phyloP scores from a whole-genome alignment of 64 coral and sea anemone species.

The Actinia equina region DNA sequence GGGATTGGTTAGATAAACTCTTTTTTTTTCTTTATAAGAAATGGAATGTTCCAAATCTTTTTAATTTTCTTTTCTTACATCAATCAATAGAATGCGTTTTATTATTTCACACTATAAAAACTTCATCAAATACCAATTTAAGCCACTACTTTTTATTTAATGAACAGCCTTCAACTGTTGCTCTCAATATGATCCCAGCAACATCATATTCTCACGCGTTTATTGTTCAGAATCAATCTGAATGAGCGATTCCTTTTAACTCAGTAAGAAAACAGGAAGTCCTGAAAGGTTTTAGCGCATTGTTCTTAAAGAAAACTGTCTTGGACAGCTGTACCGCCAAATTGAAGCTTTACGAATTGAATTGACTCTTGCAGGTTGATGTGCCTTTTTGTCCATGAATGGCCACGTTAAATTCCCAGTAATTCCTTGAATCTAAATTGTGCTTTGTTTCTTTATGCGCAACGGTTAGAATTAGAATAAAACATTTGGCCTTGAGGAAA shows the following conservation, averaged over 20 bases:
- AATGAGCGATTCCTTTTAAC: constrained; percentile 10
- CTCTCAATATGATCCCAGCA: background rate
- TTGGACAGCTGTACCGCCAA: background rate
- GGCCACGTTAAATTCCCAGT: background rate
- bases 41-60: no score
- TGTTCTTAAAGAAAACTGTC: background rate
- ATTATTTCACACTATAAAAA: no score
- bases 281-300: background rate
- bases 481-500: background rate
- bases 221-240: background rate
- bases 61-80: no score
- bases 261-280: background rate
- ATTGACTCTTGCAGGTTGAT: background rate
- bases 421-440: background rate
- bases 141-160: no score
- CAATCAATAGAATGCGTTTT: no score
- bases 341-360: background rate
- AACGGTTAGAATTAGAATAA: background rate
- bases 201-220: background rate
- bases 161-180: no score
- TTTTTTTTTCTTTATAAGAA: no score
- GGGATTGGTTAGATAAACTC: no score
- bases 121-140: no score
- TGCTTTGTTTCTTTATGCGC: background rate
- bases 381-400: background rate